These are phyloP conservation scores for Malurus cyaneus DNA, from an alignment of 2,113 vertebrate genomes.

Conservation along the genomic window DNA sequence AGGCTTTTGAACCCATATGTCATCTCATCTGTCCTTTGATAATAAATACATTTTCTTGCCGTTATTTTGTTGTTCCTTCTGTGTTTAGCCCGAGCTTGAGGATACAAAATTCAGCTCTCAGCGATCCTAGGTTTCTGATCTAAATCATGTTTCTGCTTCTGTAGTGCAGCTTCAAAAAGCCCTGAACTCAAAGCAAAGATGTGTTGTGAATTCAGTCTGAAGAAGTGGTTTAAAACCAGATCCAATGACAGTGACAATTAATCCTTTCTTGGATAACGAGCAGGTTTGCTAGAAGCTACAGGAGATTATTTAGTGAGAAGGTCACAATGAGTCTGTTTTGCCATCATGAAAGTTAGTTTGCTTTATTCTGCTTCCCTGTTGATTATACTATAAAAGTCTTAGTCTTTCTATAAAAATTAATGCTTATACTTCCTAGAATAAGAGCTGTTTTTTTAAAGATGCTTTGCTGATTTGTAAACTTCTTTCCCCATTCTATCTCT, in stretches of 20 bases:
- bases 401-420: neutral
- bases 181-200: neutral
- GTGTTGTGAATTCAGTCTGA: neutral
- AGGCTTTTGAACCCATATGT: constrained; percentile 37
- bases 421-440: neutral
- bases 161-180: neutral
- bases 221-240: neutral
- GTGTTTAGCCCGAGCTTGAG: neutral
- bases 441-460: neutral
- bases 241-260: neutral
- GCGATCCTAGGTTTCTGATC: neutral
- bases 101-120: neutral
- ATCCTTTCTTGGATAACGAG: neutral
- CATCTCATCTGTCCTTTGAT: constrained; percentile 10
- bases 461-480: neutral
- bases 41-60: neutral
- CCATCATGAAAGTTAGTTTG: neutral
- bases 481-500: neutral
- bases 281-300: neutral
- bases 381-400: no score
- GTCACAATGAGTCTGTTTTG: neutral
- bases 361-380: neutral
- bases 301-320: neutral
- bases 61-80: neutral
- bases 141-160: neutral